Conservation (phyloP, 1,140 invertebrate species). For the Elysia chlorotica region DNA sequence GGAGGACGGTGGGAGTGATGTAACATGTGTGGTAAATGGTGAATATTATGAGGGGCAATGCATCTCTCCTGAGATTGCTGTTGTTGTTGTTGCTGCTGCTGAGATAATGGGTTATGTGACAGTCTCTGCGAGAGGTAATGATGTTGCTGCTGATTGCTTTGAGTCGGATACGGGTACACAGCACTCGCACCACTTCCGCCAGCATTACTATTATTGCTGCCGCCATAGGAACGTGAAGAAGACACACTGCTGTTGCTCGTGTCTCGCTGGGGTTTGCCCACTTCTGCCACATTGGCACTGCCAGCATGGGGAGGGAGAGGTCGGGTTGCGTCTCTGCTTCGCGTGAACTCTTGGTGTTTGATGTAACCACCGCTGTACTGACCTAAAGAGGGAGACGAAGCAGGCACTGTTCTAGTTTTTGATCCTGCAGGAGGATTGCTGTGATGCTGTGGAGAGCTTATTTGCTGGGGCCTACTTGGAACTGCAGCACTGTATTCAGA, state of each 20-base stretch:
- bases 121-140: no score
- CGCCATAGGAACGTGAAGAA: conserved; percentile 37
- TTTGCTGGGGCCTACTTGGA: neutral
- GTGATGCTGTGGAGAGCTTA: neutral
- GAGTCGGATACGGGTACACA: conserved; percentile 3
- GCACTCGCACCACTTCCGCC: neutral
- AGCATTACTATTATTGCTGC: conserved; percentile 18
- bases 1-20: no score
- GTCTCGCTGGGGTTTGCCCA: conserved; percentile 32
- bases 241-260: conserved; percentile 48
- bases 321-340: conserved; percentile 20
- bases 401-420: conserved; percentile 29
- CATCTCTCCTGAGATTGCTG: no score
- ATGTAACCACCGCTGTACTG: conserved; percentile 5
- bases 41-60: no score
- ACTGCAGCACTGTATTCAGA: neutral
- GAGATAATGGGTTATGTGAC: no score
- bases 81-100: no score
- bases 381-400: conserved; percentile 21
- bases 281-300: conserved; percentile 1
- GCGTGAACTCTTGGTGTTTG: neutral
- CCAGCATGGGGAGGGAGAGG: neutral
- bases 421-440: neutral
- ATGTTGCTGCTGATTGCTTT: no score
- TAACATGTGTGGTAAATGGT: no score